These are phyloP conservation scores for Sciurus carolinensis DNA, from an alignment of 2,797 vertebrate genomes.

Conservation along the genomic window DNA sequence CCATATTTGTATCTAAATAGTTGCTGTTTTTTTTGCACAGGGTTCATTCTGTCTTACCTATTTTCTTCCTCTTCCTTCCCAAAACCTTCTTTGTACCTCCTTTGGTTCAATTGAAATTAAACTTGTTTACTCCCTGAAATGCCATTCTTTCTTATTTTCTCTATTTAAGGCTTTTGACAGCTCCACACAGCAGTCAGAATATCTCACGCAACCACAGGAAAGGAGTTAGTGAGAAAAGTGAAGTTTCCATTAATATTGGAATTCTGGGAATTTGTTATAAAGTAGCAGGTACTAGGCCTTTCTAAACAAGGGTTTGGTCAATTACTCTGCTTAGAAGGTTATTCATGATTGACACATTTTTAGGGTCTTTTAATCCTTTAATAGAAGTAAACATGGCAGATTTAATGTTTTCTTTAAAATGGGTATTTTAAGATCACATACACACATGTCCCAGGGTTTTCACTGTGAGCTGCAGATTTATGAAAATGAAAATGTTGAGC, in stretches of 20 bases:
- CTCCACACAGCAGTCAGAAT: neutral
- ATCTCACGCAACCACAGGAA: neutral
- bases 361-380: neutral
- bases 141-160: neutral
- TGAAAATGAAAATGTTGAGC: neutral
- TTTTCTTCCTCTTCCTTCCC: neutral
- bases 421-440: neutral
- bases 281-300: neutral
- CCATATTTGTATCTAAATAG: neutral
- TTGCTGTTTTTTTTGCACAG: neutral
- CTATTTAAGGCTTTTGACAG: neutral
- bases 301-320: neutral
- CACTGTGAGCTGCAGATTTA: neutral
- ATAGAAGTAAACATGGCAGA: neutral
- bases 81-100: neutral
- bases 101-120: neutral
- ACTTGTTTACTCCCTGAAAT: neutral
- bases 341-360: neutral
- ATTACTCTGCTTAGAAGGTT: neutral
- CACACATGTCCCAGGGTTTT: neutral
- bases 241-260: neutral
- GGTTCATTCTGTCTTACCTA: neutral
- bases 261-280: neutral
- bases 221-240: neutral
- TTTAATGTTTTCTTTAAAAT: neutral